Conservation (phyloP, 2,888 invertebrate species). For the Arrhopalites spinosus region DNA sequence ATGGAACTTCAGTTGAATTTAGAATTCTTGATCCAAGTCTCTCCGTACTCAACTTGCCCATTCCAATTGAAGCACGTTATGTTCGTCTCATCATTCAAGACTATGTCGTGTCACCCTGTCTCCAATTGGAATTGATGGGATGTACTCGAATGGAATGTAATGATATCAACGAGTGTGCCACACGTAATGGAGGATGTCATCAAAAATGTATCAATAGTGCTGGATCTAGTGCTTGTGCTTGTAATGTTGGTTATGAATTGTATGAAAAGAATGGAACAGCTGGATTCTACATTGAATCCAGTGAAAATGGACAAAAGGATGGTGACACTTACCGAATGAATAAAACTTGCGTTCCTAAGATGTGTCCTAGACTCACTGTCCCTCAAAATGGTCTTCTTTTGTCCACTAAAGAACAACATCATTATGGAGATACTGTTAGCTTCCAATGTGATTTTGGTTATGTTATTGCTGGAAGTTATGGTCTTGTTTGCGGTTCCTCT, state of each 20-base stretch:
- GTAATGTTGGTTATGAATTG: slow-evolving; percentile 89
- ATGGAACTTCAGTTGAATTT: slow-evolving; percentile 91
- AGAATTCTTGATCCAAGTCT: slow-evolving; percentile 85
- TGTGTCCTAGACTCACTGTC: slow-evolving; percentile 77
- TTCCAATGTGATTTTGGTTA: slow-evolving; percentile 96
- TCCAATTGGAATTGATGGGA: slow-evolving; percentile 90
- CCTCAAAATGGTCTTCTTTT: slow-evolving; percentile 86
- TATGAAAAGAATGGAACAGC: slow-evolving; percentile 86
- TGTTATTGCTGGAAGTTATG: slow-evolving; percentile 84
- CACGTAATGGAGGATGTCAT: slow-evolving; percentile 87
- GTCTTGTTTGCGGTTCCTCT: slow-evolving; percentile 82
- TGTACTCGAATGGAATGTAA: slow-evolving; percentile 81
- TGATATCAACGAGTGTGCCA: slow-evolving; percentile 85
- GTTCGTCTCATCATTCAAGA: slow-evolving; percentile 84
- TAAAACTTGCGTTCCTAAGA: slow-evolving; percentile 92
- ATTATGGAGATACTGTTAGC: slow-evolving; percentile 85
- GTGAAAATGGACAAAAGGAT: slow-evolving; percentile 84
- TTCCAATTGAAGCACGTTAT: slow-evolving; percentile 88
- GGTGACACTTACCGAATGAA: slow-evolving; percentile 88
- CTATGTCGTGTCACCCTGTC: slow-evolving; percentile 84
- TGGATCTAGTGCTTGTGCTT: slow-evolving; percentile 83
- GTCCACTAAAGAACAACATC: slow-evolving; percentile 79
- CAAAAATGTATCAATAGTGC: slow-evolving; percentile 90
- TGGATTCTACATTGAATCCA: slow-evolving; percentile 76
- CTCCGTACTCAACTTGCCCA: slow-evolving; percentile 86